These are phyloP conservation scores for Carterocephalus palaemon DNA, from an alignment of 2,888 invertebrate genomes.

Conservation along the genomic window DNA sequence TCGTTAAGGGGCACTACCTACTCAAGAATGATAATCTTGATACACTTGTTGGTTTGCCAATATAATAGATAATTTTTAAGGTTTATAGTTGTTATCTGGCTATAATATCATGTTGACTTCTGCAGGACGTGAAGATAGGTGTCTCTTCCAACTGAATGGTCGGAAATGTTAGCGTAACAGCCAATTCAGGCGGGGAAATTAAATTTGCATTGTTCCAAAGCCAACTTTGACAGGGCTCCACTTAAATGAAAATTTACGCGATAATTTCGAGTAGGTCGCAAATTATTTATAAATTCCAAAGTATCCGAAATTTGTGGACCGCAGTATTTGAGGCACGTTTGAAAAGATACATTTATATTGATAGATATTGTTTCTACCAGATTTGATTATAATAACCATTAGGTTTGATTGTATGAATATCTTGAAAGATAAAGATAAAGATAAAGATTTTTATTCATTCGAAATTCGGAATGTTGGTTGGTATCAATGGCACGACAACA, in stretches of 20 bases:
- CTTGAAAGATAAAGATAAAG: too few species aligned
- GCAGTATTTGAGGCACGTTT: background rate
- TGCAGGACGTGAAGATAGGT: constrained; percentile 1
- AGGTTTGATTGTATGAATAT: too few species aligned
- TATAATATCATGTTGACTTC: background rate
- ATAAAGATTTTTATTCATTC: too few species aligned
- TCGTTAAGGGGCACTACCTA: too few species aligned
- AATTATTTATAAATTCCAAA: constrained; percentile 18
- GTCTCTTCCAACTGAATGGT: constrained; percentile 10
- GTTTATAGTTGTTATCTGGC: background rate
- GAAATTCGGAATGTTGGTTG: too few species aligned
- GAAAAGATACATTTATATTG: too few species aligned
- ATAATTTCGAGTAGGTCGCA: constrained; percentile 29
- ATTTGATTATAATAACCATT: too few species aligned
- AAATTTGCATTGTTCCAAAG: constrained; percentile 39
- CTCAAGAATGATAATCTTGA: too few species aligned
- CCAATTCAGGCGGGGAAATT: constrained; percentile 37
- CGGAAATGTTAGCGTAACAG: constrained; percentile 28
- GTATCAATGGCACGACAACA: too few species aligned
- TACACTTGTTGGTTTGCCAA: too few species aligned
- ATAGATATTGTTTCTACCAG: too few species aligned
- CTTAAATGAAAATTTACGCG: constrained; percentile 35
- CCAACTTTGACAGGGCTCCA: constrained; percentile 35
- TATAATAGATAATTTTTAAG: too few species aligned
- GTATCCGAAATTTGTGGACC: constrained; percentile 1